Evolutionary conservation across 2,113 vertebrate genomes (phyloP).

Genomic region (Oryzias curvinotus): DNA sequence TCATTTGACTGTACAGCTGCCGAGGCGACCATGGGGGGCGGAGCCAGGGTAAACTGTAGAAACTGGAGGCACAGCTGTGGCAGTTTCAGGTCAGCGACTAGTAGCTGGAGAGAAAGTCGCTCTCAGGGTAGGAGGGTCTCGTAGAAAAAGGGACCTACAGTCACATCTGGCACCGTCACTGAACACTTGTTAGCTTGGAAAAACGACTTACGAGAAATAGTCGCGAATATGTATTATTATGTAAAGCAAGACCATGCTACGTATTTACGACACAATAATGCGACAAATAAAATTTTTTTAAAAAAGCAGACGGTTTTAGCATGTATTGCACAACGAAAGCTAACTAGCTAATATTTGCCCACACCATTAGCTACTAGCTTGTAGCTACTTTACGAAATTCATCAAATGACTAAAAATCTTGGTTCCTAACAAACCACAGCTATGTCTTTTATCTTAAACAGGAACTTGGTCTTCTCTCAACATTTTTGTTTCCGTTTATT

Average conservation of each 20-base stretch:
- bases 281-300: neutral
- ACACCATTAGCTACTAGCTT: neutral
- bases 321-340: too few species aligned
- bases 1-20: conserved; percentile 37
- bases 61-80: conserved; percentile 10
- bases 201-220: conserved; percentile 7
- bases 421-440: too few species aligned
- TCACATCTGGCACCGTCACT: conserved; percentile 35
- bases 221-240: neutral
- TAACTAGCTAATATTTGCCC: neutral
- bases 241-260: conserved; percentile 10
- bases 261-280: neutral
- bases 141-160: neutral
- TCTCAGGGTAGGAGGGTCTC: neutral
- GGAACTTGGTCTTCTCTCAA: too few species aligned
- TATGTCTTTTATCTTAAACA: too few species aligned
- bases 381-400: neutral
- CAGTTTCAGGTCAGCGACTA: neutral
- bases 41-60: conserved; percentile 13
- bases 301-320: too few species aligned
- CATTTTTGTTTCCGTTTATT: too few species aligned
- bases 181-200: conserved; percentile 27
- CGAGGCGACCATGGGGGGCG: conserved; percentile 6
- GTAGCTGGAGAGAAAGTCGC: conserved; percentile 6
- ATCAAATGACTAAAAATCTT: neutral